Base-by-base conservation (phyloP, 2,888 invertebrate species). In the Itoplectis maculator region DNA sequence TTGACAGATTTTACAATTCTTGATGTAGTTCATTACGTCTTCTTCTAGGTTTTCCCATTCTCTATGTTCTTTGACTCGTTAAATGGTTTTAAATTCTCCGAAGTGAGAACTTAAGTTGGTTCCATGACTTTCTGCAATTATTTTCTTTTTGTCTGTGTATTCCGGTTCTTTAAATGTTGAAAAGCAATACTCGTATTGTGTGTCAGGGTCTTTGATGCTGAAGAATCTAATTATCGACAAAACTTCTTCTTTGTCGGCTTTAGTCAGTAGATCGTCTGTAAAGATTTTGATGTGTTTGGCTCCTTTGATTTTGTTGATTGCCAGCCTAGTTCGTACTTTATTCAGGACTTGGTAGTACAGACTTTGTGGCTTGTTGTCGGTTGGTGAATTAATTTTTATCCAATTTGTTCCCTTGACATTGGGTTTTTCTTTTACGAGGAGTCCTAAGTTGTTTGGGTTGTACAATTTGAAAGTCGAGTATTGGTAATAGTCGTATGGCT, bases 151-250 rank as follows among this genome's bases (percentile, higher is more conserved):
- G 29, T 78, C 70, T 5, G 78, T 72, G 23, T 70, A 63, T 18
- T 78, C 78, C n/a, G 65, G 65, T 70, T 78, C 61, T n/a, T 78
- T 37, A n/a, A 78, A 70, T 20, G 77, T 77, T 6, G 61, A 69
- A 69, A 69, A 77, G 47, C 61, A 69, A 42, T 78, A 70, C 61
- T 78, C 70, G 15, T 65, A 72, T 18, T 70, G 70, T 15, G 61
- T 78, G 61, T 70, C 63, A 15, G n/a, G 63, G 15, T 70, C 63
- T 63, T 72, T 65, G 45, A 47, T 63, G 69, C 66, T 66, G 29
- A 76, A 23, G 15, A 66, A 76, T 76, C 75, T 68, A 37, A 76
- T 35, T 56, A 76, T 59, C n/a, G 63, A 74, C 13, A 74, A 40
- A 20, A 74, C 51, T 42, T 63, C 74, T 42, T 74, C 63, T 11